A percentile compares a stretch with the other conserved stretches of the same genome.
phyloP scores from a whole-genome alignment of 1,140 invertebrate species.

The Magallana angulata region DNA sequence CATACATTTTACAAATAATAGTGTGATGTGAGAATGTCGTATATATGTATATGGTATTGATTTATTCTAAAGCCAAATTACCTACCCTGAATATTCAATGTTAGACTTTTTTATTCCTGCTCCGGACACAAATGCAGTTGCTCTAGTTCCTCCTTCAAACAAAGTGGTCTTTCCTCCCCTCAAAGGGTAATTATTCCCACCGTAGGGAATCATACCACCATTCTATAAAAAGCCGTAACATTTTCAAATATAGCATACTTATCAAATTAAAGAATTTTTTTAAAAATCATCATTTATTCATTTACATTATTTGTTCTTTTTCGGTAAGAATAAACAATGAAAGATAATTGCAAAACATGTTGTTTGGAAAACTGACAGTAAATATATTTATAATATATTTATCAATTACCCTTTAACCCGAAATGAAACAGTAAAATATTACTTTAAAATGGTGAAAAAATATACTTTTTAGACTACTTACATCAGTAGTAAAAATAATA shows the following conservation, averaged over 20 bases:
- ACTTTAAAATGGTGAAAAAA: no score
- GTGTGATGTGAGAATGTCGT: background rate
- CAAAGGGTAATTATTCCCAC: constrained; percentile 64
- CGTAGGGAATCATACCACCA: constrained; percentile 55
- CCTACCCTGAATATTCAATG: background rate
- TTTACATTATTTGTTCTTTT: no score
- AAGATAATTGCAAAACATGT: no score
- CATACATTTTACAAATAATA: background rate
- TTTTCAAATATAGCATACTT: no score
- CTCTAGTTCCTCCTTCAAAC: constrained; percentile 68
- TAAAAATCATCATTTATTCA: no score
- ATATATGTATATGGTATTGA: no score
- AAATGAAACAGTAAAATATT: background rate
- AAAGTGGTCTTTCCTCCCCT: constrained; percentile 65
- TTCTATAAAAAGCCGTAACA: background rate
- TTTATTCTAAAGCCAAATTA: background rate
- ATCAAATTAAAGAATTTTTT: no score
- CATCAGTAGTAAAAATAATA: constrained; percentile 70
- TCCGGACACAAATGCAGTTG: constrained; percentile 48
- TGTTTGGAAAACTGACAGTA: no score
- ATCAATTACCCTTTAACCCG: no score
- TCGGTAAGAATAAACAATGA: no score
- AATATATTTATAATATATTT: no score
- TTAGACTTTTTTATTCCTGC: constrained; percentile 13
- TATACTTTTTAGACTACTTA: constrained; percentile 46